Evolutionary conservation across 2,888 invertebrate species (phyloP).

Genomic region (Conchocele bisecta): DNA sequence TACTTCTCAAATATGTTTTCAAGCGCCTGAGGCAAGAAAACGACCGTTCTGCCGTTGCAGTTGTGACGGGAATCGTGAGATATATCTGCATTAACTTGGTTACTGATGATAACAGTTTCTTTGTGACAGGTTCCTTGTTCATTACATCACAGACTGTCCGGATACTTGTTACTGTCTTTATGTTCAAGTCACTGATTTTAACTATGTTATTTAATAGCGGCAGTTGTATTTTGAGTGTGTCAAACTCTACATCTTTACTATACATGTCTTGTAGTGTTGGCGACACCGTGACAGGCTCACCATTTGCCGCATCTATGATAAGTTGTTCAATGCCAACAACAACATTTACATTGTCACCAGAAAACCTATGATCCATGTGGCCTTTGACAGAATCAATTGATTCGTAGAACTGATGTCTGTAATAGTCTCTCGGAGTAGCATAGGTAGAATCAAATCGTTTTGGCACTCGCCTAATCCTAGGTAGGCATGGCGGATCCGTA

Average conservation of each 20-base stretch:
- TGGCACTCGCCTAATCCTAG: slow-evolving; percentile 4
- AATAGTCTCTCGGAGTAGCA: slow-evolving; percentile 11
- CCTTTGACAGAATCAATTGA: slow-evolving; percentile 21
- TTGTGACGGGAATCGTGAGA: slow-evolving; percentile 26
- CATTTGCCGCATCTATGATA: slow-evolving; percentile 26
- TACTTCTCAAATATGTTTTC: slow-evolving; percentile 33
- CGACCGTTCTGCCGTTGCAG: slow-evolving; percentile 14
- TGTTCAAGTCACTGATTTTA: slow-evolving; percentile 3
- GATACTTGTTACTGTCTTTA: slow-evolving; percentile 14
- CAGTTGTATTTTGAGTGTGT: slow-evolving; percentile 4
- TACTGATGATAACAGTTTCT: slow-evolving; percentile 14
- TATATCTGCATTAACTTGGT: slow-evolving; percentile 9
- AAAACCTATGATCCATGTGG: slow-evolving; percentile 18
- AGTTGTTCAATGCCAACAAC: slow-evolving; percentile 19
- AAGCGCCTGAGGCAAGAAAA: slow-evolving; percentile 23
- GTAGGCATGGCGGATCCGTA: slow-evolving; percentile 24
- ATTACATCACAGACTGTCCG: slow-evolving; percentile 9
- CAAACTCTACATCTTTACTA: slow-evolving; percentile 16
- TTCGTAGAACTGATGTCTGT: slow-evolving; percentile 26
- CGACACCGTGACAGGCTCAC: slow-evolving; percentile 6
- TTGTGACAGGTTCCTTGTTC: slow-evolving; percentile 6
- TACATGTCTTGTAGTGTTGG: slow-evolving; percentile 13
- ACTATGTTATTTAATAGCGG: slow-evolving; percentile 14
- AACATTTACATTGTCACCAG: slow-evolving; percentile 5
- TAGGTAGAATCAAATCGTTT: slow-evolving; percentile 22